Conservation (phyloP, 2,888 invertebrate genomes). For the Pediacus dermestoides region DNA sequence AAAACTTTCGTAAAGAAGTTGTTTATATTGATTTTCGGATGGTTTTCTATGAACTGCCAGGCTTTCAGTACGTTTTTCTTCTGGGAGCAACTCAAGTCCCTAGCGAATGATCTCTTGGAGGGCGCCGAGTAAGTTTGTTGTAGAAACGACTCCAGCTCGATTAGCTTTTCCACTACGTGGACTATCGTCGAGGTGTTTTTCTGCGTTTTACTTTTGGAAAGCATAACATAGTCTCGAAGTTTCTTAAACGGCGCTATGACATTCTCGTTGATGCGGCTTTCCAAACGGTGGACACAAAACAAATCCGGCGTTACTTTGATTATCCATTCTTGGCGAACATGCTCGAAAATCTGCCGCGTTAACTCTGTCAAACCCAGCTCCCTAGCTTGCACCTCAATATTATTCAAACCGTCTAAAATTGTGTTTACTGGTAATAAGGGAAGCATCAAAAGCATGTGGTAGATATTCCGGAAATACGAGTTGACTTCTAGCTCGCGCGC, state of each 20-base stretch:
- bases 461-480: conserved; percentile 42
- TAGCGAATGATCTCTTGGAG: conserved; percentile 40
- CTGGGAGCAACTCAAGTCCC: conserved; percentile 44
- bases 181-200: conserved; percentile 30
- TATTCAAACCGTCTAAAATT: conserved; percentile 42
- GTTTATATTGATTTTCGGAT: conserved; percentile 46
- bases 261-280: conserved; percentile 45
- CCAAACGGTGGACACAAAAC: conserved; percentile 45
- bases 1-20: conserved; percentile 45
- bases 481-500: conserved; percentile 42
- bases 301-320: conserved; percentile 42
- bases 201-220: conserved; percentile 38
- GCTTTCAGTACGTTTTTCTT: conserved; percentile 45
- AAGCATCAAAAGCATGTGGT: conserved; percentile 46
- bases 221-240: conserved; percentile 40
- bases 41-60: conserved; percentile 44
- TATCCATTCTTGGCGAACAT: conserved; percentile 42
- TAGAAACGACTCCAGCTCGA: conserved; percentile 43
- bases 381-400: conserved; percentile 41
- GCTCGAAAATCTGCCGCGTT: conserved; percentile 36
- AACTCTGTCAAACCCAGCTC: conserved; percentile 33
- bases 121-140: conserved; percentile 33
- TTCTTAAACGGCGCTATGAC: conserved; percentile 47
- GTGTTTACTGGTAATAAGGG: conserved; percentile 46
- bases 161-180: conserved; percentile 41